Percentiles rank a stretch among this genome's conserved stretches.
These are phyloP conservation scores for Haliaeetus albicilla DNA, from an alignment of 2,797 vertebrate genomes.

Conservation along the genomic window DNA sequence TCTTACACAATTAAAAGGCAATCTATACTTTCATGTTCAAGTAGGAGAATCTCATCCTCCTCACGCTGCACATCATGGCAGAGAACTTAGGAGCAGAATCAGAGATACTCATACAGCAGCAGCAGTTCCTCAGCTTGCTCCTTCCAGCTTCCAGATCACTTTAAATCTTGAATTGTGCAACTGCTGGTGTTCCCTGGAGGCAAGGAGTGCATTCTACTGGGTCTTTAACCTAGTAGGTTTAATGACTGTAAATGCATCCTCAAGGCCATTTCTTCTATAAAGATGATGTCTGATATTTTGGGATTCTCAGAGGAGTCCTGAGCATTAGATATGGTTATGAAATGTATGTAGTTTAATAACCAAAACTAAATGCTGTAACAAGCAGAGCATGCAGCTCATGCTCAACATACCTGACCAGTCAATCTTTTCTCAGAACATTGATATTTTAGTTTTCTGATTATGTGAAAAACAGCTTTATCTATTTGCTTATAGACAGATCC, in stretches of 20 bases:
- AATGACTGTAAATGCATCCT: neutral
- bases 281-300: neutral
- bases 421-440: neutral
- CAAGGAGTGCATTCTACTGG: neutral
- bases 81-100: neutral
- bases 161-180: neutral
- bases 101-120: neutral
- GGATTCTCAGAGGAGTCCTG: neutral
- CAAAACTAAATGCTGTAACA: neutral
- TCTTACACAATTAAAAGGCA: neutral
- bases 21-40: fast-evolving
- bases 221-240: neutral
- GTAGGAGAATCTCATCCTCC: neutral
- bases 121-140: neutral
- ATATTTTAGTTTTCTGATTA: neutral
- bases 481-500: constrained; percentile 86
- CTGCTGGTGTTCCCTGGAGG: neutral
- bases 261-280: neutral
- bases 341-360: neutral
- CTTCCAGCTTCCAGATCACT: neutral
- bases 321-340: neutral
- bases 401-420: neutral
- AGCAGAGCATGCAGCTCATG: neutral
- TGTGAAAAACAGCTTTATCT: neutral
- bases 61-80: neutral